Conservation (phyloP, 2,797 vertebrate genomes). For the Coilia nasus region DNA sequence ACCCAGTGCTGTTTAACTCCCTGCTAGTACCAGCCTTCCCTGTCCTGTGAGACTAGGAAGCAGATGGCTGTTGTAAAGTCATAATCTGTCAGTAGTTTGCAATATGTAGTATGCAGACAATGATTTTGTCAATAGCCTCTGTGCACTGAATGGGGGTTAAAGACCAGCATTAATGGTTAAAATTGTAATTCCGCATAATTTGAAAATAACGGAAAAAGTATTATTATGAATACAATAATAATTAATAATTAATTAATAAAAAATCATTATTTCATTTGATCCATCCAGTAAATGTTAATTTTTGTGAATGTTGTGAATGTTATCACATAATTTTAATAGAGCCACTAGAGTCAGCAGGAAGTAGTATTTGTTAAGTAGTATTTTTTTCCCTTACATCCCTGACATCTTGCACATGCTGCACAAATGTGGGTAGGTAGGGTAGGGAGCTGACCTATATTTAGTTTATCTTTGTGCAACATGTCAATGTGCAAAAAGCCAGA, state of each 20-base stretch:
- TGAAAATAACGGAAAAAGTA: not conserved
- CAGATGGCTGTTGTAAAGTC: constrained; percentile 7
- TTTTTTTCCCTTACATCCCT: too few relatives aligned
- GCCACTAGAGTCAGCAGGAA: not conserved
- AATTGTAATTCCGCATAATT: not conserved
- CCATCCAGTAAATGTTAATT: not conserved
- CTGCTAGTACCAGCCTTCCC: not conserved
- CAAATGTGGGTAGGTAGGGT: not conserved
- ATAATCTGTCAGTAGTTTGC: not conserved
- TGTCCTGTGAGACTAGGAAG: not conserved
- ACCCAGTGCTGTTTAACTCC: not conserved
- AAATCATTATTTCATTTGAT: not conserved
- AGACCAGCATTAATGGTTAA: not conserved
- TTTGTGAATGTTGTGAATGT: not conserved
- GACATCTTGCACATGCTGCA: constrained; percentile 4
- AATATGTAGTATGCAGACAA: not conserved
- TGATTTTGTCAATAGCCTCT: not conserved
- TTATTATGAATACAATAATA: too few relatives aligned
- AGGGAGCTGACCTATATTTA: not conserved
- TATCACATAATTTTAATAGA: not conserved
- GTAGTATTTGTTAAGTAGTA: not conserved
- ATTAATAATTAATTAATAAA: too few relatives aligned
- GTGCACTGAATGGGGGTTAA: not conserved
- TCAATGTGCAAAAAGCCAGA: not conserved
- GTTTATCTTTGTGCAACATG: not conserved